Evolutionary conservation across 1,140 invertebrate species (phyloP), one percentile per base, ranked within the genome.

Genomic region (Penaeus vannamei): DNA sequence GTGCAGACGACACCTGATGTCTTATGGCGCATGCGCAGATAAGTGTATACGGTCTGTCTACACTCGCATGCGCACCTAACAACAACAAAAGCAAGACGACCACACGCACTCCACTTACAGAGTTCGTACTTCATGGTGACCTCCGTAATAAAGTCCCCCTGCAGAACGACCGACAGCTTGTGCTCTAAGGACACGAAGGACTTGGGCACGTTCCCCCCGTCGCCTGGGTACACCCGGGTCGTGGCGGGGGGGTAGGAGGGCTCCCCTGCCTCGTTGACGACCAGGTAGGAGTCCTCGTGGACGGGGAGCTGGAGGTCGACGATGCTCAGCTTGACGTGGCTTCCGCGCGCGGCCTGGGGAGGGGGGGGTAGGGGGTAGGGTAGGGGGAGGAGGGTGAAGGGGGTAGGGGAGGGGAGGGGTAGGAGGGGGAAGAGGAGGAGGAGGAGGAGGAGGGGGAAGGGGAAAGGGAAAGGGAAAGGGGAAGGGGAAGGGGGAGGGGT

Each of bases 251-350:
- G 82, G 61, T 84, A 89, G 4, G 19, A 66, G n/a, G 82, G 7
- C 3, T 85, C 87, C 4, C 87, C 87, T 29, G 87, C 87, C 36
- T 89, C 87, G 32, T 89, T 85, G 22, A 89, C 60, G 17, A 29
- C 82, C 42, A 89, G 36, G 60, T 89, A 89, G 60, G 87, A 86
- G 42, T 88, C 61, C 32, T 88, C 80, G 19, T 88, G 22, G 14
- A 46, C 69, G 1, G 81, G 42, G 0, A 88, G 69, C 32, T 77
- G n/a, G 1, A 88, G 66, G 19, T 61, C 66, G 42, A 62, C 82
- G 26, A 88, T 53, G 29, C 20, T 84, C 22, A 88, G 26, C 81
- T 76, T 88, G 22, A 88, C 81, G 82, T 88, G 87, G 53, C 81
- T 84, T 42, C 82, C 87, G 4, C 69, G 46, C 14, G 87, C 81